Conservation (phyloP, 2,888 invertebrate species). For the Chrysomela aeneicollis region DNA sequence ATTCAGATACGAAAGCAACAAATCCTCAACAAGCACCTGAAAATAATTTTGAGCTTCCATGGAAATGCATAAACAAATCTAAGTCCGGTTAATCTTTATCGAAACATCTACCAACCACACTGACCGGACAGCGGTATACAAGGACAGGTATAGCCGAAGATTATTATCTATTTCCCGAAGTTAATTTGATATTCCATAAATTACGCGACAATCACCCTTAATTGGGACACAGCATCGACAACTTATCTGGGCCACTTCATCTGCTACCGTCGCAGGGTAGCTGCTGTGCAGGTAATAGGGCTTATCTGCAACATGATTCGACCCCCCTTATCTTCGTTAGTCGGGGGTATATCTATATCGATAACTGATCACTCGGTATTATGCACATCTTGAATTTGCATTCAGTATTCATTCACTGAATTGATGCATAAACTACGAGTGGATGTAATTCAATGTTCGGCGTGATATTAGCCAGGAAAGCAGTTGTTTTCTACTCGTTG, state of each 20-base stretch:
- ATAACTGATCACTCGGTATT: no score
- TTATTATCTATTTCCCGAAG: constrained; percentile 41
- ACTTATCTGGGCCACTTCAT: constrained; percentile 44
- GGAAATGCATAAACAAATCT: constrained; percentile 24
- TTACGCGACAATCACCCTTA: constrained; percentile 42
- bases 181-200: constrained; percentile 43
- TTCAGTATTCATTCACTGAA: no score
- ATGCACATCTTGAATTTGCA: no score
- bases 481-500: no score
- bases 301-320: not conserved
- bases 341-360: no score
- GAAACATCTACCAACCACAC: constrained; percentile 35
- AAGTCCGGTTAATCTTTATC: constrained; percentile 23
- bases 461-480: no score
- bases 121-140: constrained; percentile 24
- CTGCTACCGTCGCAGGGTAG: constrained; percentile 42
- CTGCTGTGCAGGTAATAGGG: not conserved
- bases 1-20: no score
- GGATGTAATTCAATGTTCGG: no score
- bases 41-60: not conserved
- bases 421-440: no score
- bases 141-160: constrained; percentile 26
- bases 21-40: not conserved
- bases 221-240: constrained; percentile 39
- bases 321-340: no score